Evolutionary conservation across 1,140 invertebrate genomes (phyloP), one percentile per base, ranked within the genome.

Genomic region (Archivesica marissinica): DNA sequence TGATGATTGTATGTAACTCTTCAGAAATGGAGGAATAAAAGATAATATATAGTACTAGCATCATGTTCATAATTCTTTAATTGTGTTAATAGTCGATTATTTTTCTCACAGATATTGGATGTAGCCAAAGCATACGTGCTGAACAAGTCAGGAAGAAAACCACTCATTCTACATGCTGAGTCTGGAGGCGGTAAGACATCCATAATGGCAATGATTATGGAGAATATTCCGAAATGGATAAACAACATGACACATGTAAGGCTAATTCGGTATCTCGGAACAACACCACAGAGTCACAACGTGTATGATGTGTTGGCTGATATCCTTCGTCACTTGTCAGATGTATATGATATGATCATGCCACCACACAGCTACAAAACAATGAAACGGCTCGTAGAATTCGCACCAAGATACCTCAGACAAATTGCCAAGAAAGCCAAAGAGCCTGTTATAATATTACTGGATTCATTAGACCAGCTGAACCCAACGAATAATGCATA

Each of bases 401-500:
- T 89, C 47, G 28, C 89, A 4, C 90, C 90, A 28, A 44, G 91
- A 13, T 88, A 90, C 83, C 35, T 92, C n/a, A 79, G 91, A 28
- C 41, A 84, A 44, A 78, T 90, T 20, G 76, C 88, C 20, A 86
- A 28, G 39, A 77, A 78, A 7, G 56, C 88, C 0, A 91, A 91
- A 72, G 75, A 79, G 17, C 90, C 91, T n/a, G 52, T 93, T 13
- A 79, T 93, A 6, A 93, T 94, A 44, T 78, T 94, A 9, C 87
- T 94, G 2, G 93, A 94, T 81, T 93, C 93, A 13, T 75, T 94
- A 20, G 93, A 94, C 74, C 93, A 94, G 79, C 81, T 94, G 25
- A 70, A 70, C 15, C 44, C 86, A 0, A 72, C 68, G 54, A 72
- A 91, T 72, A 84, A 92, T 86, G 91, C 91, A 20, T 89, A 92